Conservation (phyloP, 2,113 vertebrate species). For the Forbesichthys agassizii region DNA sequence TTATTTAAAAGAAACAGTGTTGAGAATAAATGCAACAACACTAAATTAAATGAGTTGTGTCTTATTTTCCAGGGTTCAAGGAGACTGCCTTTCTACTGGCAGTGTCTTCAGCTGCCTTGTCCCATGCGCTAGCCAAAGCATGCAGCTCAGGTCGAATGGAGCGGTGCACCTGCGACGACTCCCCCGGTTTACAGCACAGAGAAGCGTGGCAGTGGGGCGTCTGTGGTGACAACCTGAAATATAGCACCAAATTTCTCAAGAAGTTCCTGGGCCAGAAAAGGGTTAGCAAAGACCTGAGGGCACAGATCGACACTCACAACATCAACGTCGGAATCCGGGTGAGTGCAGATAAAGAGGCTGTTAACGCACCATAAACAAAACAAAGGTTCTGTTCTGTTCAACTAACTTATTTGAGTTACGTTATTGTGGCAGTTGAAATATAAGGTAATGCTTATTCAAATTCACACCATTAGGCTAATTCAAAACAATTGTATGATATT, state of each 20-base stretch:
- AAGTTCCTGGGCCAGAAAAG: slow-evolving; percentile 93
- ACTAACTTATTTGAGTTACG: too few species aligned
- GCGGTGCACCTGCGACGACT: slow-evolving; percentile 96
- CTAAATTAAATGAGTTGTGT: neutral
- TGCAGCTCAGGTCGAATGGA: slow-evolving; percentile 98
- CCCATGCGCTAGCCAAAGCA: slow-evolving; percentile 90
- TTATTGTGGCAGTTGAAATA: too few species aligned
- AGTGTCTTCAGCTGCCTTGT: slow-evolving; percentile 89
- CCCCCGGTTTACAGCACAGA: slow-evolving; percentile 91
- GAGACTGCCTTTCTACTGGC: slow-evolving; percentile 95
- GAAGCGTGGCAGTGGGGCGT: slow-evolving; percentile 98
- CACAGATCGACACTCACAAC: slow-evolving; percentile 92
- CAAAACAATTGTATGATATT: too few species aligned
- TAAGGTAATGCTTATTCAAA: too few species aligned
- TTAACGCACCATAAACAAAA: neutral
- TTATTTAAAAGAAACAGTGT: too few species aligned
- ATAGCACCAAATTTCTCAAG: slow-evolving; percentile 95
- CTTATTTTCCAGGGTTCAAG: slow-evolving; percentile 84
- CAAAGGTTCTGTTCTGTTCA: neutral
- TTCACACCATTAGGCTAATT: too few species aligned
- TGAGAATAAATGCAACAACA: too few species aligned
- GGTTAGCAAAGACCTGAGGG: slow-evolving; percentile 92
- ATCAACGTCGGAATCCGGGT: slow-evolving; percentile 94
- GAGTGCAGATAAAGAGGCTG: slow-evolving; percentile 48
- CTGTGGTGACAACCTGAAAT: slow-evolving; percentile 97